Percentiles rank a stretch among this genome's conserved stretches.
phyloP scores from a whole-genome alignment of 2,888 invertebrate species.

The Geotrupes spiniger region DNA sequence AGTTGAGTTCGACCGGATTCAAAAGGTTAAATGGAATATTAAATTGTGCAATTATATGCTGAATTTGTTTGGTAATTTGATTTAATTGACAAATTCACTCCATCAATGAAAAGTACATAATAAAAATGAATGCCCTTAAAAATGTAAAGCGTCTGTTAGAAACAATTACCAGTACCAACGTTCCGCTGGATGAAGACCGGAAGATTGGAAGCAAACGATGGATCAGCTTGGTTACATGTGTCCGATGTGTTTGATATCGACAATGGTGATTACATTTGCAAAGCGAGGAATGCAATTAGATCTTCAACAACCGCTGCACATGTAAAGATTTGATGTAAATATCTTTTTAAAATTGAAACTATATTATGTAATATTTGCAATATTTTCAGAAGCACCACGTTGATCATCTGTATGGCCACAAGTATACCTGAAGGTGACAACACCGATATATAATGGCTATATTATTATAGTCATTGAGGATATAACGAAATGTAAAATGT shows the following conservation, averaged over 20 bases:
- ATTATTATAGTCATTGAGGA: slow-evolving; percentile 94
- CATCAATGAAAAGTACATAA: too few relatives aligned
- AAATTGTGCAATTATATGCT: too few relatives aligned
- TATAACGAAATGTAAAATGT: slow-evolving; percentile 79
- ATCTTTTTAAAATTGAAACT: too few relatives aligned
- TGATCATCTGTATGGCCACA: slow-evolving; percentile 83
- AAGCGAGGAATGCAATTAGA: slow-evolving; percentile 90
- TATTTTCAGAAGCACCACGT: slow-evolving; percentile 77
- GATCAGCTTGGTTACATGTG: slow-evolving; percentile 81
- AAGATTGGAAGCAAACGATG: slow-evolving; percentile 66
- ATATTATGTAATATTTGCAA: neutral
- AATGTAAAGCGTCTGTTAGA: slow-evolving; percentile 87
- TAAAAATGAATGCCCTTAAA: too few relatives aligned
- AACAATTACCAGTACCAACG: slow-evolving; percentile 82
- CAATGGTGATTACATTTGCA: slow-evolving; percentile 95
- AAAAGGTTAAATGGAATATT: too few relatives aligned
- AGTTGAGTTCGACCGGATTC: too few relatives aligned
- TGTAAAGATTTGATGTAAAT: slow-evolving; percentile 85
- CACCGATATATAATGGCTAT: slow-evolving; percentile 97
- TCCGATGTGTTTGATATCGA: slow-evolving; percentile 86
- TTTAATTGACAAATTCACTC: too few relatives aligned
- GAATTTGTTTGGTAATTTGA: too few relatives aligned
- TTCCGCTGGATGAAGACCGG: slow-evolving; percentile 91
- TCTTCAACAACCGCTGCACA: slow-evolving; percentile 84
- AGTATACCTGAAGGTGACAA: slow-evolving; percentile 95